A percentile compares a stretch with the other conserved stretches of the same genome.
Evolutionary conservation across 2,888 invertebrate species (phyloP).

Genomic region (Metopia argyrocephala): DNA sequence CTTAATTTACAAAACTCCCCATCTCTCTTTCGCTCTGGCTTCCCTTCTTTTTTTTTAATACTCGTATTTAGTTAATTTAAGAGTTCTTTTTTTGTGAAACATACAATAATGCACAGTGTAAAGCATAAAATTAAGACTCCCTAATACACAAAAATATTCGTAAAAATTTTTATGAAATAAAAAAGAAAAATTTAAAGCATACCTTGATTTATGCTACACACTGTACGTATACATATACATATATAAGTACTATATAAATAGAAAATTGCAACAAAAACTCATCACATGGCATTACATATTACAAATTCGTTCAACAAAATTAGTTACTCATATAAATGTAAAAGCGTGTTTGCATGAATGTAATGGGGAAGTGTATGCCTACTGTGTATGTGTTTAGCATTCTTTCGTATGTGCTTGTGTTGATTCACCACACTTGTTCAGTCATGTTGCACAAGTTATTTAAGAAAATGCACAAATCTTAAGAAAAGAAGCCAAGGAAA

Average conservation of each 20-base stretch:
- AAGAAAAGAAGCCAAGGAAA: slow-evolving; percentile 59
- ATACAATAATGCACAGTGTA: too few species aligned
- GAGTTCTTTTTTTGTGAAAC: too few species aligned
- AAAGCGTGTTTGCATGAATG: neutral
- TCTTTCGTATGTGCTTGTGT: slow-evolving; percentile 24
- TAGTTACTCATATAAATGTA: too few species aligned
- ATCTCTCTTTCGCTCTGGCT: neutral
- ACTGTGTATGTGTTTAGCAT: slow-evolving; percentile 19
- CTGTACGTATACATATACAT: neutral
- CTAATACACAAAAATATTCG: too few species aligned
- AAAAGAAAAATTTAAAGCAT: too few species aligned
- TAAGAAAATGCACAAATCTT: slow-evolving; percentile 58
- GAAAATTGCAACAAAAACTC: too few species aligned
- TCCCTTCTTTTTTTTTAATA: neutral
- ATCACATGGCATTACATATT: too few species aligned
- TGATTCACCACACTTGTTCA: neutral
- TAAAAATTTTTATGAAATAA: too few species aligned
- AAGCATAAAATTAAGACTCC: neutral
- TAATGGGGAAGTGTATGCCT: neutral
- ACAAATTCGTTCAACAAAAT: too few species aligned
- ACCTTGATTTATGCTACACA: too few species aligned
- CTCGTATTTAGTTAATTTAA: slow-evolving; percentile 59
- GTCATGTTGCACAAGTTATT: slow-evolving; percentile 14
- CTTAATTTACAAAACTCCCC: slow-evolving; percentile 54
- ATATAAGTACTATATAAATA: neutral